These are phyloP conservation scores for Lampris incognitus DNA, from an alignment of 2,113 vertebrate genomes.

Conservation along the genomic window DNA sequence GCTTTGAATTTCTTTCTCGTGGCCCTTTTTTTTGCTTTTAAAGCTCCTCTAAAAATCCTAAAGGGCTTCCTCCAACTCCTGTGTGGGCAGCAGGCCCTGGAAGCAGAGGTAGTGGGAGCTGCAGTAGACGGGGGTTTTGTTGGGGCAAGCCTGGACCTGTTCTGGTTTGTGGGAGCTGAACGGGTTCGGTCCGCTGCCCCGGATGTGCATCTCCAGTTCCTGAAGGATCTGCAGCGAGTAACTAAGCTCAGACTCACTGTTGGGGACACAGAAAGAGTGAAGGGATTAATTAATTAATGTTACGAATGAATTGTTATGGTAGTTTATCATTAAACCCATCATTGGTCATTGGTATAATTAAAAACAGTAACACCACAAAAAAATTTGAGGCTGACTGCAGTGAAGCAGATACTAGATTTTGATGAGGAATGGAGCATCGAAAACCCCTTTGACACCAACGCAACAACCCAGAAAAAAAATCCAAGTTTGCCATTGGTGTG, in stretches of 20 bases:
- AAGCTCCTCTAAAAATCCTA: slow-evolving; percentile 48
- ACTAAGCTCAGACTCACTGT: slow-evolving; percentile 89
- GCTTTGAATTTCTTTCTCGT: neutral
- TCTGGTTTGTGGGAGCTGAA: slow-evolving; percentile 91
- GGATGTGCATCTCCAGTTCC: slow-evolving; percentile 86
- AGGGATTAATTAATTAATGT: neutral
- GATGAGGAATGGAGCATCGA: too few species aligned
- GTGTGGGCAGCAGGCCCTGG: slow-evolving; percentile 78
- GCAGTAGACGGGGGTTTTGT: slow-evolving; percentile 87
- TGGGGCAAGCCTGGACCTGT: slow-evolving; percentile 91
- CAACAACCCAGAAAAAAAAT: too few species aligned
- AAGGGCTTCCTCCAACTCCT: slow-evolving; percentile 56
- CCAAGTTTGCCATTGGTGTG: too few species aligned
- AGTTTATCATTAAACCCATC: neutral
- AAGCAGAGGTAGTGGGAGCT: slow-evolving; percentile 87
- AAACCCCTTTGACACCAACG: too few species aligned
- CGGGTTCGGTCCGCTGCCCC: slow-evolving; percentile 84
- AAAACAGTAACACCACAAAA: too few species aligned
- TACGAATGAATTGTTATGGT: neutral
- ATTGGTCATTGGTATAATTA: too few species aligned
- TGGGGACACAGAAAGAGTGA: slow-evolving; percentile 32
- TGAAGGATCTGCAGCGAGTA: slow-evolving; percentile 88
- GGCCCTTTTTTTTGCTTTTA: neutral
- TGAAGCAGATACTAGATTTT: too few species aligned
- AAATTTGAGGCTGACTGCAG: too few species aligned